These are phyloP conservation scores for Ornithoptera alexandrae DNA, from an alignment of 2,888 invertebrate genomes.

Conservation along the genomic window DNA sequence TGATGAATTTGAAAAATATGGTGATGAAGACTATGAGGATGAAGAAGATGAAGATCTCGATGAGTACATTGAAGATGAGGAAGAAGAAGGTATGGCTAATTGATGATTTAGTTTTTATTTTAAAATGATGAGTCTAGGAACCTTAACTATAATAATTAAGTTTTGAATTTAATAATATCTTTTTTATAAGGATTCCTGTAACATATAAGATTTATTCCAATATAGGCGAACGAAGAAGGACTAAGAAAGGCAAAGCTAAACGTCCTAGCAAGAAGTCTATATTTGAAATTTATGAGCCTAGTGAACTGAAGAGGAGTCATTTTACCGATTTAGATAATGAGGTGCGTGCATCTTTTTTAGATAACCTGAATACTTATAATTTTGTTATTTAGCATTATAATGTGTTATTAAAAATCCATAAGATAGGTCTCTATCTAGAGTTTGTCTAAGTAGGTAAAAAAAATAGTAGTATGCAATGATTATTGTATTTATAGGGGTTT, in stretches of 20 bases:
- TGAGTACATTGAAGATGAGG: constrained; percentile 89
- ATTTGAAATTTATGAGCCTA: constrained; percentile 97
- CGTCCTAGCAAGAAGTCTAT: constrained; percentile 91
- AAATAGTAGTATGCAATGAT: too few relatives aligned
- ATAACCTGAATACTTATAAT: not conserved
- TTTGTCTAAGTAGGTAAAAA: too few relatives aligned
- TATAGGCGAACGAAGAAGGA: constrained; percentile 77
- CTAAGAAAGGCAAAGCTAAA: constrained; percentile 88
- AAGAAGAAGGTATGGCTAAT: constrained; percentile 79
- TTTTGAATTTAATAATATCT: too few relatives aligned
- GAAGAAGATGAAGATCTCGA: constrained; percentile 89
- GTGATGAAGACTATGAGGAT: constrained; percentile 91
- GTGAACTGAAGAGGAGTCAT: constrained; percentile 96
- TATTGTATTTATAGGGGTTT: too few relatives aligned
- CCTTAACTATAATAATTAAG: too few relatives aligned
- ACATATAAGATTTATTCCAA: too few relatives aligned
- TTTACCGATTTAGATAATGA: constrained; percentile 96
- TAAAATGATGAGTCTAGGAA: not conserved
- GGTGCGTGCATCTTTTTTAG: constrained; percentile 47
- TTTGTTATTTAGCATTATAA: too few relatives aligned
- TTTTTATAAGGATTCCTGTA: not conserved
- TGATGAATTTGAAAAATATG: constrained; percentile 93
- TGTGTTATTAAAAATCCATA: too few relatives aligned
- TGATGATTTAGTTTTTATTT: not conserved
- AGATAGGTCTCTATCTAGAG: too few relatives aligned